Percentiles rank a stretch among this genome's conserved stretches.
Conservation (phyloP, 2,113 vertebrate species). For the Cryptotis parvus region DNA sequence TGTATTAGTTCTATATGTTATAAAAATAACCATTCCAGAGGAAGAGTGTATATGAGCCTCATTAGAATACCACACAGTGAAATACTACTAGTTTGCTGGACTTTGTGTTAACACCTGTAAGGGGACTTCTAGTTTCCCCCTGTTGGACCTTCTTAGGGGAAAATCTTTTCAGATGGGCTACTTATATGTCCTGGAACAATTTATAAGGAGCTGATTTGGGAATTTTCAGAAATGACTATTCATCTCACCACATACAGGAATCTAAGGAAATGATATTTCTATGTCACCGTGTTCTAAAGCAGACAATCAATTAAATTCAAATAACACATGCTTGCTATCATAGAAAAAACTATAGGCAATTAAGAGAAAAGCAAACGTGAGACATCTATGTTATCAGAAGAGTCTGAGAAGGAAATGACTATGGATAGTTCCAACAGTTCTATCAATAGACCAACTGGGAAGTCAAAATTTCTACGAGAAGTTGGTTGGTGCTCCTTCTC, state of each 20-base stretch:
- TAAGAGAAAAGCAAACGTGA: slow-evolving; percentile 25
- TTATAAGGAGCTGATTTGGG: slow-evolving; percentile 1
- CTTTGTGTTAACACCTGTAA: background rate
- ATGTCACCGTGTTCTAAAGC: slow-evolving; percentile 49
- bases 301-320: slow-evolving; percentile 61
- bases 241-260: slow-evolving; percentile 12
- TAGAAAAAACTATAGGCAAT: slow-evolving; percentile 44
- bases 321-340: slow-evolving; percentile 38
- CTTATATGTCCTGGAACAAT: background rate
- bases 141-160: background rate
- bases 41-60: background rate
- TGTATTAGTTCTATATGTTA: background rate
- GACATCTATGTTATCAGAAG: background rate
- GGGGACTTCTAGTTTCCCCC: background rate
- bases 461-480: slow-evolving; percentile 14
- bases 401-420: background rate
- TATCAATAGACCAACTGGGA: slow-evolving; percentile 24
- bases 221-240: slow-evolving; percentile 40
- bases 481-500: background rate
- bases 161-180: background rate
- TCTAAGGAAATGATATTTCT: slow-evolving; percentile 33
- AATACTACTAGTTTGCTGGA: background rate
- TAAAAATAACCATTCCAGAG: background rate
- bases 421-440: slow-evolving; percentile 5
- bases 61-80: background rate